Evolutionary conservation across 2,888 invertebrate genomes (phyloP).

Genomic region (Ferrisia virgata): DNA sequence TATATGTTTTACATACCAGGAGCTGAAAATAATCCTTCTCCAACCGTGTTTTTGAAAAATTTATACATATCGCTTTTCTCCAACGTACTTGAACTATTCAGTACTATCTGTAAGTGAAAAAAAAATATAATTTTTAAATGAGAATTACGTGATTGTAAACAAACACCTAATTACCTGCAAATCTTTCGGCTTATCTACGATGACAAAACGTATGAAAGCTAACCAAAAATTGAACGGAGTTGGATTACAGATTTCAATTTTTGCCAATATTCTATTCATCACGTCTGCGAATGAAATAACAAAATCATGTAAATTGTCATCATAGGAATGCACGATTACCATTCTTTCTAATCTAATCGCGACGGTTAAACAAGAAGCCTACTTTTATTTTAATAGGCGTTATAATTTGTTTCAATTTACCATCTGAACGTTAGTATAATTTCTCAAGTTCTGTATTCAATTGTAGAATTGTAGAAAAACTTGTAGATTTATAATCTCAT

Average conservation of each 20-base stretch:
- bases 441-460: too few species aligned
- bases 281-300: neutral
- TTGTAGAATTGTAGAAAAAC: too few species aligned
- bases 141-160: too few species aligned
- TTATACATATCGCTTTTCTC: slow-evolving; percentile 49
- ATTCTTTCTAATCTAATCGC: too few species aligned
- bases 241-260: neutral
- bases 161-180: slow-evolving; percentile 10
- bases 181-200: slow-evolving; percentile 33
- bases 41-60: slow-evolving; percentile 50
- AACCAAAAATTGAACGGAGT: slow-evolving; percentile 38
- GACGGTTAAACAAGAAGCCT: too few species aligned
- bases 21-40: slow-evolving; percentile 50
- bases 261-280: neutral
- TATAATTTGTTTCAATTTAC: too few species aligned
- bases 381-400: too few species aligned
- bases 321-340: too few species aligned
- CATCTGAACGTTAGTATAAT: too few species aligned
- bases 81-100: slow-evolving; percentile 49
- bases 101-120: slow-evolving; percentile 49
- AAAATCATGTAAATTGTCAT: too few species aligned
- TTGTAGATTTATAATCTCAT: too few species aligned
- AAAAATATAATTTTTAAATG: neutral
- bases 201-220: slow-evolving; percentile 6
- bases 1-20: slow-evolving; percentile 49